Evolutionary conservation across 2,888 invertebrate genomes (phyloP), one percentile per base, ranked within the genome.

Genomic region (Caradrina clavipalpis): DNA sequence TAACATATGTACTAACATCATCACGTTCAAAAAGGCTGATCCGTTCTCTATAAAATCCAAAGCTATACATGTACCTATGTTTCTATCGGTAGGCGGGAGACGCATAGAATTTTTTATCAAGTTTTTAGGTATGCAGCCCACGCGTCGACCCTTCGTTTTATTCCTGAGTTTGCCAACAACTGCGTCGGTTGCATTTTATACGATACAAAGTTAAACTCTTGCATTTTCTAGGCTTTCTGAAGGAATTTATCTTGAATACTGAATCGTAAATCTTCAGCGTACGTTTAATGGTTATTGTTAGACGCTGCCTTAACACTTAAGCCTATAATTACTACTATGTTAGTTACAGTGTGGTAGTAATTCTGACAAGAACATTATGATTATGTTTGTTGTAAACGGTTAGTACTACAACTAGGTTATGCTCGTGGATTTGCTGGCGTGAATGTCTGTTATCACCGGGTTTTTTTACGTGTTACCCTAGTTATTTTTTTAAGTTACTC

Each of bases 161-260:
- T 91, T 85, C 88, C 81, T 75, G 73, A 87, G 88, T 89, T 90
- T 89, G 85, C 85, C 81, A 85, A 89, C 89, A 88, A 88, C 87
- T 89, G 90, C 87, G 89, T 85, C 87, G 76, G 88, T 85, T 92
- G 93, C 93, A 92, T 94, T 92, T 92, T 92, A 88, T 90, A 87
- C 80, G 87, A 82, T 80, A 86, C 80, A 42, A 61, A 59, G 63
- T 66, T 47, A 65, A 69, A 63, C 63, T 69, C 65, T 70, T 77
- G 75, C 69, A 71, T 67, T 73, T 70, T 55, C 62, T 69, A 45
- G 26, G 35, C 73, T 76, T 70, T 63, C 42, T 45, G 56, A 60
- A 58, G 15, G 55, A 68, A 76, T 63, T 45, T 49, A 71, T 64
- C 62, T 7, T 39, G 22, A 13, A 59, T 57, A 42, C 42, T 15